Evolutionary conservation across 2,113 vertebrate genomes (phyloP).

Genomic region (Anolis carolinensis): DNA sequence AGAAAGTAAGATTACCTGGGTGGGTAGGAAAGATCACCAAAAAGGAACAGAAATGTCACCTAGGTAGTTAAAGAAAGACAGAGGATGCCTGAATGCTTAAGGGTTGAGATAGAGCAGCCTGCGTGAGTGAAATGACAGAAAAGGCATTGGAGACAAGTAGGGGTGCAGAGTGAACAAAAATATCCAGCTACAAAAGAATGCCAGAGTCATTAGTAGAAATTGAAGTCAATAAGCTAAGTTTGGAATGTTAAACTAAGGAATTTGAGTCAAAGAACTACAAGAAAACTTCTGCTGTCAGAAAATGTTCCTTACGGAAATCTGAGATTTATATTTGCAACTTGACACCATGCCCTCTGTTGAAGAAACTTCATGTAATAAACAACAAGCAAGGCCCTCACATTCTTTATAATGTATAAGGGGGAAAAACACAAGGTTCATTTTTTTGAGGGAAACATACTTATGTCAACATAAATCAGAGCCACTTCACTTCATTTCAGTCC

Average conservation of each 20-base stretch:
- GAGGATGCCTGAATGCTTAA: too few species aligned
- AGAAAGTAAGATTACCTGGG: too few species aligned
- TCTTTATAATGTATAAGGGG: conserved; percentile 18
- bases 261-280: neutral
- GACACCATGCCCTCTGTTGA: neutral
- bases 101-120: too few species aligned
- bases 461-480: neutral
- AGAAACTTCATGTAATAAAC: neutral
- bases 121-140: too few species aligned
- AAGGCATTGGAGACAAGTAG: too few species aligned
- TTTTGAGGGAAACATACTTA: neutral
- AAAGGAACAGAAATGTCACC: too few species aligned
- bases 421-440: conserved; percentile 4
- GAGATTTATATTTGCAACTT: neutral
- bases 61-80: too few species aligned
- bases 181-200: neutral
- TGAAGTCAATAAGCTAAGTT: neutral
- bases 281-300: neutral
- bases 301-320: neutral
- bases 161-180: neutral
- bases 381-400: neutral
- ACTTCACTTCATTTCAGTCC: neutral
- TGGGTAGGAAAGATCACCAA: too few species aligned
- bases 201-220: neutral
- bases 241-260: neutral